phyloP scores from a whole-genome alignment of 2,797 vertebrate genomes.

The Hippoglossus hippoglossus region DNA sequence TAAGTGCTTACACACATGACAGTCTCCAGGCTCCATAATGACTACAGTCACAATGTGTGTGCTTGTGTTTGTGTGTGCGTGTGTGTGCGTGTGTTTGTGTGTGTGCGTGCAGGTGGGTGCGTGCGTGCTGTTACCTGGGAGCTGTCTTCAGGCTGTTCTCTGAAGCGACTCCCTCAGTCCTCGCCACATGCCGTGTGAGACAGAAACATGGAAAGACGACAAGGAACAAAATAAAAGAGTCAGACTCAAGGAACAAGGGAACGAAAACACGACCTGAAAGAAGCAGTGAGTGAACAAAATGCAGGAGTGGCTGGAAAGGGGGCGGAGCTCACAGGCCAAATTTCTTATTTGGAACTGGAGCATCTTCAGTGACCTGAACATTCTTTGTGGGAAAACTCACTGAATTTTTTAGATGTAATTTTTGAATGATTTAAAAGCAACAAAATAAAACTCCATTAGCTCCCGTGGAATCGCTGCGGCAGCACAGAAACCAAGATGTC shows the following conservation, averaged over 20 bases:
- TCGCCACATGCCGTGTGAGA: slow-evolving; percentile 26
- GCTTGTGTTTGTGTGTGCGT: not conserved
- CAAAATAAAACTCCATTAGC: not conserved
- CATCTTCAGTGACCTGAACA: too few relatives aligned
- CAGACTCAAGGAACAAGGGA: not conserved
- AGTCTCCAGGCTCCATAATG: too few relatives aligned
- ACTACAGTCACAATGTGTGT: too few relatives aligned
- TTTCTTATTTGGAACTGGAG: not conserved
- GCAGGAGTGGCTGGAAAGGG: too few relatives aligned
- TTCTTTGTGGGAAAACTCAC: too few relatives aligned
- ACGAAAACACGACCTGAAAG: not conserved
- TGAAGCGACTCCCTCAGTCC: slow-evolving; percentile 36
- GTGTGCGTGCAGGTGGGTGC: not conserved
- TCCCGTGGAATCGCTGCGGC: not conserved
- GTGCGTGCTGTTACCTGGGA: slow-evolving; percentile 25
- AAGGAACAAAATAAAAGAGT: not conserved
- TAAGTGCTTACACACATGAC: too few relatives aligned
- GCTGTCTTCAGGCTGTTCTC: slow-evolving; percentile 45
- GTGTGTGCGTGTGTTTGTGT: slow-evolving; percentile 1
- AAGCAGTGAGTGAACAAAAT: not conserved
- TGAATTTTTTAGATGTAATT: not conserved
- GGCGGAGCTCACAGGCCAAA: not conserved
- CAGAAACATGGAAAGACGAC: slow-evolving; percentile 13
- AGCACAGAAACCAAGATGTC: not conserved
- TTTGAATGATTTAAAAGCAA: not conserved